phyloP scores from a whole-genome alignment of 2,113 vertebrate species.

The rabbit (Oryctolagus cuniculus) region DNA sequence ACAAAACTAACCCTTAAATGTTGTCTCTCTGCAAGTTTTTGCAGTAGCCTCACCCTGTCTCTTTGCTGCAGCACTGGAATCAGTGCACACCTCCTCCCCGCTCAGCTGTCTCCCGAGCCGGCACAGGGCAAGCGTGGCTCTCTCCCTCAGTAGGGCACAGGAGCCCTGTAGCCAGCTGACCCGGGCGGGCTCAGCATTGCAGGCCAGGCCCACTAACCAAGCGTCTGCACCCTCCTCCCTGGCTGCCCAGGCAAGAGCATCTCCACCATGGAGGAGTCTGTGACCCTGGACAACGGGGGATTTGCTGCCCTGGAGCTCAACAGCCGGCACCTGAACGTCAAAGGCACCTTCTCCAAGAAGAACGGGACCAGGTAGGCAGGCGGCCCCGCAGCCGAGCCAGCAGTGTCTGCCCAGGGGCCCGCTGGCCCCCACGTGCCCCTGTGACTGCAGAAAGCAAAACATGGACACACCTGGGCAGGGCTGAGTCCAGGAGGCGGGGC shows the following conservation, averaged over 20 bases:
- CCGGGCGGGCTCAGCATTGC: rapidly evolving
- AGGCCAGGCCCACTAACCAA: rapidly evolving
- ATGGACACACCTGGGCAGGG: rapidly evolving
- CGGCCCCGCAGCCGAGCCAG: not conserved
- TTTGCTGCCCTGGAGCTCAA: slow-evolving; percentile 97
- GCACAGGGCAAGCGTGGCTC: rapidly evolving
- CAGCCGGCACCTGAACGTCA: slow-evolving; percentile 94
- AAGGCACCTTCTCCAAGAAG: slow-evolving; percentile 95
- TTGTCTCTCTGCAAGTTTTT: too few species aligned
- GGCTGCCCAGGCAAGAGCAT: slow-evolving; percentile 90
- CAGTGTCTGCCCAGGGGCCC: rapidly evolving
- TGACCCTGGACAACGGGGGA: slow-evolving; percentile 96
- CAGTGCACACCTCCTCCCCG: rapidly evolving
- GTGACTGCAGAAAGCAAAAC: not conserved
- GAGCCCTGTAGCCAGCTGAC: rapidly evolving
- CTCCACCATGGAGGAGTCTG: slow-evolving; percentile 92
- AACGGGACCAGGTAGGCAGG: slow-evolving; percentile 94
- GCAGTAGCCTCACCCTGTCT: not conserved
- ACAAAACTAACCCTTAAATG: too few species aligned
- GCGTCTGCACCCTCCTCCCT: rapidly evolving
- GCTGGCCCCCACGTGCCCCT: too few species aligned
- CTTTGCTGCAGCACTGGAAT: rapidly evolving
- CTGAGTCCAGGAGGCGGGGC: rapidly evolving
- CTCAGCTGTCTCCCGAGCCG: rapidly evolving
- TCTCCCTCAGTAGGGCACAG: not conserved